Percentiles rank a stretch among this genome's conserved stretches.
Conservation (phyloP, 2,888 invertebrate species). For the Penaeus monodon region DNA sequence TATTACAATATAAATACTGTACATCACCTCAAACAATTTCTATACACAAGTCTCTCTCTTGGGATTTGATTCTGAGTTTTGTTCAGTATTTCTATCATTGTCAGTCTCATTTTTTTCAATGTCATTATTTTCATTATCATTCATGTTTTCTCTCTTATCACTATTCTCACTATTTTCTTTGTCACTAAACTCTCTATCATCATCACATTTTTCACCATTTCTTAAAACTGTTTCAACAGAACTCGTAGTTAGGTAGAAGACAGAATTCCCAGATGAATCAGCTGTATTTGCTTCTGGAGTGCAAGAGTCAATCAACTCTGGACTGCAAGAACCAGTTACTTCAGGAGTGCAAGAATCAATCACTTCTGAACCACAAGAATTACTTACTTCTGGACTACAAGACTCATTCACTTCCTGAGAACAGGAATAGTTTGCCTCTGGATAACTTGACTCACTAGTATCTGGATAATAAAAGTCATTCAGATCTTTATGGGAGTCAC, state of each 20-base stretch:
- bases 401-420: too few relatives aligned
- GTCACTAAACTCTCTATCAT: conserved; percentile 19
- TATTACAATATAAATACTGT: conserved; percentile 45
- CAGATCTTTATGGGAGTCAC: neutral
- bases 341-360: too few relatives aligned
- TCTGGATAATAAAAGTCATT: too few relatives aligned
- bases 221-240: conserved; percentile 50
- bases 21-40: conserved; percentile 22
- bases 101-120: conserved; percentile 4
- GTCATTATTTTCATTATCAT: neutral
- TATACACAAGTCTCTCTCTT: conserved; percentile 54
- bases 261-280: conserved; percentile 36
- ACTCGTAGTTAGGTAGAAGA: conserved; percentile 48
- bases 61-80: conserved; percentile 41
- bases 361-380: too few relatives aligned
- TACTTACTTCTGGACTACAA: too few relatives aligned
- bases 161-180: too few relatives aligned
- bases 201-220: conserved; percentile 24
- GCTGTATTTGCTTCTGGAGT: conserved; percentile 2
- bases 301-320: neutral
- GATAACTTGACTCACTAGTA: too few relatives aligned
- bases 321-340: too few relatives aligned
- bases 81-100: conserved; percentile 12
- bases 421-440: too few relatives aligned
- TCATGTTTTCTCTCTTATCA: too few relatives aligned